phyloP scores from a whole-genome alignment of 2,797 vertebrate species.

The Myioborus miniatus region DNA sequence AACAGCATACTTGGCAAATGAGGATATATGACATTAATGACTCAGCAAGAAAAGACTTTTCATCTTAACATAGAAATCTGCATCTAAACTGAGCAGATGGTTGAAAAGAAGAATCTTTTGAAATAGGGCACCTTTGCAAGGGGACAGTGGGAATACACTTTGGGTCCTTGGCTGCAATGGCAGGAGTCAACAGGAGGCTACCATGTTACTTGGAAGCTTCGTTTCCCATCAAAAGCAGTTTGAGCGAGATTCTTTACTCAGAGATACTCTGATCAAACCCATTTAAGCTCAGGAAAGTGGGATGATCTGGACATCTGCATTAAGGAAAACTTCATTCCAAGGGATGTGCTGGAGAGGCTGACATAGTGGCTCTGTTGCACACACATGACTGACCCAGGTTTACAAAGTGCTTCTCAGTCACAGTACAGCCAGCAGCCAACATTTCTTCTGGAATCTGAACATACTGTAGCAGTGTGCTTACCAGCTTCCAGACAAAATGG shows the following conservation, averaged over 20 bases:
- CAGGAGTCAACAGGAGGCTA: background rate
- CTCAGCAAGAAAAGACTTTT: background rate
- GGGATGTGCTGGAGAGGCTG: background rate
- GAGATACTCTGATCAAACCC: background rate
- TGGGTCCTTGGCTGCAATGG: background rate
- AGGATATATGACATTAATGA: background rate
- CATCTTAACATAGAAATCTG: background rate
- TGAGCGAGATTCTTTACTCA: background rate
- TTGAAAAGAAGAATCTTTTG: background rate
- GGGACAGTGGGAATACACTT: background rate
- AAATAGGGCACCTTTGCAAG: background rate
- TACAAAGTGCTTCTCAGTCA: background rate
- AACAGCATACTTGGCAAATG: background rate
- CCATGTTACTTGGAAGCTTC: background rate
- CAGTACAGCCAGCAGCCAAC: background rate
- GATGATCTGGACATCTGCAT: background rate
- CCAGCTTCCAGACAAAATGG: background rate
- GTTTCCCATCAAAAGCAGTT: background rate
- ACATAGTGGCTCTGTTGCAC: background rate
- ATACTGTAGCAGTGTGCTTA: background rate
- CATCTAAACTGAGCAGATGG: background rate
- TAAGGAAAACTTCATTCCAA: background rate
- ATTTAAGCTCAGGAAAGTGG: background rate
- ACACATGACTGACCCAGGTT: accelerated
- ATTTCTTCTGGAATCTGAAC: background rate